Percentiles rank a stretch among this genome's conserved stretches.
Evolutionary conservation across 2,888 invertebrate species (phyloP).

Genomic region (Lasioglossum oenotherae): DNA sequence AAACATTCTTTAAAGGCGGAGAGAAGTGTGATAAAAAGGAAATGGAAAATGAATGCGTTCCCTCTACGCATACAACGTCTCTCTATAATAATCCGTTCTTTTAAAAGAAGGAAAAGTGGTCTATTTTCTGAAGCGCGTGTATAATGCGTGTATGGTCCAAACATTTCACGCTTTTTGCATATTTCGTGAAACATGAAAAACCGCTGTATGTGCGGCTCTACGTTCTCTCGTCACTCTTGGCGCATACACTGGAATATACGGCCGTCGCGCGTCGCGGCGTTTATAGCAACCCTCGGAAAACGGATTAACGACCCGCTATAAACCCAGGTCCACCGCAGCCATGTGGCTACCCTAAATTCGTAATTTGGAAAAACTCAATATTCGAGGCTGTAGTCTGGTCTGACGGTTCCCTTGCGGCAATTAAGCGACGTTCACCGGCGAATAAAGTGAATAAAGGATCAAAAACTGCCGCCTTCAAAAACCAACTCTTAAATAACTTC

Average conservation of each 20-base stretch:
- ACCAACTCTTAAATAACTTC: not conserved
- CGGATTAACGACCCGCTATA: not conserved
- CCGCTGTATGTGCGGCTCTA: not conserved
- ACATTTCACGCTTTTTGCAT: not conserved
- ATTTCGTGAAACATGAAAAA: not conserved
- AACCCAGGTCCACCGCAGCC: not conserved
- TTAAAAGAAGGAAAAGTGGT: not conserved
- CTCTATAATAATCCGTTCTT: not conserved
- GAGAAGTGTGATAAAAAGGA: not conserved
- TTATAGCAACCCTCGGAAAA: not conserved
- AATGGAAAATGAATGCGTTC: not conserved
- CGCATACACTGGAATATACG: not conserved
- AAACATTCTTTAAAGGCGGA: not conserved
- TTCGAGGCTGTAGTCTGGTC: not conserved
- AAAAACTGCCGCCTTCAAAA: not conserved
- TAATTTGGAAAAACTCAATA: not conserved
- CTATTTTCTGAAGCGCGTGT: not conserved
- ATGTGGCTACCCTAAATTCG: not conserved
- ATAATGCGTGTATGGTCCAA: not conserved
- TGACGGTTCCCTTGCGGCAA: not conserved
- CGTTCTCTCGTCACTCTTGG: not conserved
- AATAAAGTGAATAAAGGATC: not conserved
- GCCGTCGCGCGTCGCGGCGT: not conserved
- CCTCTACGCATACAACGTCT: not conserved
- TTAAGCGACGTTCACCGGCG: not conserved